These are phyloP conservation scores for Macrosteles quadrilineatus DNA, from an alignment of 1,140 invertebrate species.

Conservation along the genomic window DNA sequence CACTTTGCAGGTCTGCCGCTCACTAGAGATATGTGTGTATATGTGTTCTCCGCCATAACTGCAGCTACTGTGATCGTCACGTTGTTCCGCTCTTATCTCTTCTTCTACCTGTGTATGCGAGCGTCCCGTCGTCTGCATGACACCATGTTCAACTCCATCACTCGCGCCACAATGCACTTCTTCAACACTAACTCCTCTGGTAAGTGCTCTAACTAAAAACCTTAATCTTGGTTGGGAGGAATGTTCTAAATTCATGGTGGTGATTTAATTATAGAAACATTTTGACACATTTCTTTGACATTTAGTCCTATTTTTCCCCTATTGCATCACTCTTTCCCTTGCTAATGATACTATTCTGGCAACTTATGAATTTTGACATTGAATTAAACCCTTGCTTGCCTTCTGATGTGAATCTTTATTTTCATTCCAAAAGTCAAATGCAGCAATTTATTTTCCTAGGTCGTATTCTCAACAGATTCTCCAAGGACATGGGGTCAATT, in stretches of 20 bases:
- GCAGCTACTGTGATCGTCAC: constrained; percentile 59
- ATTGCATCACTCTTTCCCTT: too few species aligned
- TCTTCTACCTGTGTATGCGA: constrained; percentile 76
- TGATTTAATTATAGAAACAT: too few species aligned
- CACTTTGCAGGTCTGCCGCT: constrained; percentile 3
- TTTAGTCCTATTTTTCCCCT: too few species aligned
- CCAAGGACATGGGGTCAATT: constrained; percentile 77
- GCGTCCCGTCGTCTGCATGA: constrained; percentile 84
- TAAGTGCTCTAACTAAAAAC: too few species aligned
- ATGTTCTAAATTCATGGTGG: too few species aligned
- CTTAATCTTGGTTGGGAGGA: too few species aligned
- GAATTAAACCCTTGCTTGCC: too few species aligned
- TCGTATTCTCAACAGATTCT: constrained; percentile 72
- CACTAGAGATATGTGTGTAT: not conserved
- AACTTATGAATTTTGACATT: too few species aligned
- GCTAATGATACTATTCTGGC: too few species aligned
- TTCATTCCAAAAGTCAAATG: too few species aligned
- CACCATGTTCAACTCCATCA: constrained; percentile 78
- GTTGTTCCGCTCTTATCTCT: constrained; percentile 64
- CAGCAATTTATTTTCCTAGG: constrained; percentile 54
- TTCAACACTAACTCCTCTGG: constrained; percentile 83
- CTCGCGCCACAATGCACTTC: constrained; percentile 81
- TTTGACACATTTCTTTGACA: too few species aligned
- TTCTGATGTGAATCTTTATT: too few species aligned
- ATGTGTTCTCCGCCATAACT: constrained; percentile 11